A percentile compares a stretch with the other conserved stretches of the same genome.
Conservation (phyloP, 2,888 invertebrate genomes). For the Colletes collaris region DNA sequence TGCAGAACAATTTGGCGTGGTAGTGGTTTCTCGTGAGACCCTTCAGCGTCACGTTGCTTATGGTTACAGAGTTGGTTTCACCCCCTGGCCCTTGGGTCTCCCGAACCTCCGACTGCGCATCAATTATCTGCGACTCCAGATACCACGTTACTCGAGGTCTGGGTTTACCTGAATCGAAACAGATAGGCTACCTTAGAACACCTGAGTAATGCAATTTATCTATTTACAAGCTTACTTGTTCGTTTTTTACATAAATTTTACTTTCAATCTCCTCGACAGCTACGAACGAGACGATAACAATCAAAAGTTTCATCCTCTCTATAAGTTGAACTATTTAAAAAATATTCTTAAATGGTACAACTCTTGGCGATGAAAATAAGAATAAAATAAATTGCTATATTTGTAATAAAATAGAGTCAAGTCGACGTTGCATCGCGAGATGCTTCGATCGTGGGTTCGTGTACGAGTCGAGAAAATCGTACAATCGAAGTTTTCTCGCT, state of each 20-base stretch:
- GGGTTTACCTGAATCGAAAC: conserved; percentile 86
- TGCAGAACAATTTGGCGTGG: conserved; percentile 92
- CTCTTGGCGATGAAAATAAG: too few species aligned
- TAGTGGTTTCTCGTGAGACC: conserved; percentile 93
- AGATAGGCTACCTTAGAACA: conserved; percentile 4
- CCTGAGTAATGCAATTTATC: background rate
- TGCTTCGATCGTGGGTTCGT: too few species aligned
- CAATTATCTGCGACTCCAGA: conserved; percentile 92
- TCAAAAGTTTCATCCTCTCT: too few species aligned
- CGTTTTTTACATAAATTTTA: background rate
- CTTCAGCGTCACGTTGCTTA: conserved; percentile 92
- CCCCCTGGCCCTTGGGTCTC: conserved; percentile 75
- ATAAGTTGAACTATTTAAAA: too few species aligned
- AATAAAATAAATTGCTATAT: too few species aligned
- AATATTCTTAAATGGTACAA: too few species aligned
- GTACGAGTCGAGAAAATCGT: too few species aligned
- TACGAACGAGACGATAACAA: too few species aligned
- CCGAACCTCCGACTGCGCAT: conserved; percentile 90
- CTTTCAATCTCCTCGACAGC: too few species aligned
- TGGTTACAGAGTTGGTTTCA: conserved; percentile 87
- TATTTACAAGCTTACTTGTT: background rate
- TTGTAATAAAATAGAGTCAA: too few species aligned
- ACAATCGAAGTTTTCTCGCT: too few species aligned
- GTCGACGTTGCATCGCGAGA: too few species aligned
- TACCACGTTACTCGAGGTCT: conserved; percentile 93